Evolutionary conservation across 1,140 invertebrate species (phyloP), one percentile per base, ranked within the genome.

Genomic region (Portunus trituberculatus): DNA sequence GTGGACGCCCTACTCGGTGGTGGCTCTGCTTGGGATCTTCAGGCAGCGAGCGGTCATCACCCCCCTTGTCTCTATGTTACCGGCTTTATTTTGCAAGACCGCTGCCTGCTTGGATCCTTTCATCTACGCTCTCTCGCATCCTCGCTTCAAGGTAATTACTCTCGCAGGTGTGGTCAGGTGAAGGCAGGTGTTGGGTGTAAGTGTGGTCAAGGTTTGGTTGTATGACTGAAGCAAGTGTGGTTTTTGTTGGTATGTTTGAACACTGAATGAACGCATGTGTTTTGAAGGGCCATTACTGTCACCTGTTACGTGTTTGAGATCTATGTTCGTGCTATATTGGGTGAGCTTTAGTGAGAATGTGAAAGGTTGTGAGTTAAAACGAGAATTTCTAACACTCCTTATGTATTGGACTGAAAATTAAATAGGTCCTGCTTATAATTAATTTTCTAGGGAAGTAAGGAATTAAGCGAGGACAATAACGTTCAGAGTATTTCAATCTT

Each of bases 41-140:
- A 98, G 98, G 0, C 98, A 99, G 96, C 98, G 98, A 96, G 97
- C 97, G 25, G 97, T 98, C 2, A 97, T 99, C 25, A 99, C 98
- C 0, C 98, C 98, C 0, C 98, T 98, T 0, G 97, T 98, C 0
- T 98, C 98, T 0, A 99, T 99, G 98, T 98, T 99, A 96, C 98
- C 98, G 32, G 98, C 98, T 0, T 98, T 98, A 91, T 97, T 98
- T n/a, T 98, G 98, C 97, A 99, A 99, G 97, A 97, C 98, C 82
- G 98, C 99, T 0, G 98, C 98, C 45, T 99, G 98, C 97, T 97
- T 99, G 90, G 98, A 99, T 97, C 98, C 98, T 0, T 98, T 98
- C 96, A 97, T 98, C 93, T 98, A 98, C 96, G 98, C 98, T 14
- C 98, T 99, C 94, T 98, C 98, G 96, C 98, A 99, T 97, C 98